Conservation (phyloP, 2,797 vertebrate species). For the Oceanodroma leucorhoa region DNA sequence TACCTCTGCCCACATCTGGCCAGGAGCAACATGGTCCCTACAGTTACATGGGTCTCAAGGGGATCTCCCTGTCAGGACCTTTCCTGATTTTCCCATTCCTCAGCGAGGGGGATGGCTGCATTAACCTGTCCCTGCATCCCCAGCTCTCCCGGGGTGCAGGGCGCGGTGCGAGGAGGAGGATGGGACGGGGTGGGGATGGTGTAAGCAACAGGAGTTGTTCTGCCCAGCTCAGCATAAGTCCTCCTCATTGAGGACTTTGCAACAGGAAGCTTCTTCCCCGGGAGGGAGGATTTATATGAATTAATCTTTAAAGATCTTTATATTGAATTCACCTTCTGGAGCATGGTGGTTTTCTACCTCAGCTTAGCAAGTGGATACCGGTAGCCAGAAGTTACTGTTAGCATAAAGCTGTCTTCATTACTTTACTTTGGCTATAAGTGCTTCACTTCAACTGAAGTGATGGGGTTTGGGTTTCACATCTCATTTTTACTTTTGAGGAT, state of each 20-base stretch:
- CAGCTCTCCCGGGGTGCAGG: neutral
- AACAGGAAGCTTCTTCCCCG: neutral
- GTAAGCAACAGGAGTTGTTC: neutral
- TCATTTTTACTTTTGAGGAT: neutral
- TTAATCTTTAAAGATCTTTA: neutral
- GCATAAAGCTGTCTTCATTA: neutral
- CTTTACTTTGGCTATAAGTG: neutral
- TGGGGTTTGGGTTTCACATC: neutral
- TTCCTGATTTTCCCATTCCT: neutral
- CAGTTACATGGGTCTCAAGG: neutral
- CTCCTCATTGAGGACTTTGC: neutral
- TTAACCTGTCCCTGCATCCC: neutral
- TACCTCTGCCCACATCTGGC: neutral
- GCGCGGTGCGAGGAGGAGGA: neutral
- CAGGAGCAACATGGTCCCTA: neutral
- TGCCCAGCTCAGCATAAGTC: accelerated
- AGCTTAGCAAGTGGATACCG: neutral
- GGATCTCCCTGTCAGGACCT: neutral
- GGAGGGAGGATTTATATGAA: neutral
- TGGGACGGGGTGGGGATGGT: too few relatives aligned
- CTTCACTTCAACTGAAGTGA: neutral
- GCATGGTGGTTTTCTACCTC: neutral
- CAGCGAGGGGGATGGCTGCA: neutral
- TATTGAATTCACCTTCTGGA: neutral
- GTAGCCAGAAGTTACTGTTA: neutral